Conservation (phyloP, 1,140 invertebrate species). For the Pogonognathellus flavescens region DNA sequence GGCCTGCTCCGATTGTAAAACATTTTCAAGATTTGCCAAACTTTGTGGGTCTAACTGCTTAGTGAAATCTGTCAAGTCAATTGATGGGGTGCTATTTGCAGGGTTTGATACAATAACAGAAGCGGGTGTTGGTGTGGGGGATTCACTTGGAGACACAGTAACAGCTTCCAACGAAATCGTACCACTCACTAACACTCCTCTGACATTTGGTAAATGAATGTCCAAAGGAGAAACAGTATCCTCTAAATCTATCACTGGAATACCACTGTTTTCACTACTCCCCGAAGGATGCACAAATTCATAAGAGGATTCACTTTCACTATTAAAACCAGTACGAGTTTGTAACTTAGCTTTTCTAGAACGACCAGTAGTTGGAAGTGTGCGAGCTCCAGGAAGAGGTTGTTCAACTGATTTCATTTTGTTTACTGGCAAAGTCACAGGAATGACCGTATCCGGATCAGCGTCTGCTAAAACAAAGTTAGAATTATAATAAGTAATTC, state of each 20-base stretch:
- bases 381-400: conserved; percentile 50
- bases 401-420: conserved; percentile 38
- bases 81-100: neutral
- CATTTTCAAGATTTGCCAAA: conserved; percentile 62
- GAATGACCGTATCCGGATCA: conserved; percentile 54
- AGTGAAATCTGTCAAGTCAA: conserved; percentile 50
- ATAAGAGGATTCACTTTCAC: conserved; percentile 18
- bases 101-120: conserved; percentile 44
- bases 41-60: conserved; percentile 55
- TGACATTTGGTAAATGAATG: conserved; percentile 1
- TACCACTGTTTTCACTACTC: neutral
- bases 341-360: conserved; percentile 53
- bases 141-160: neutral
- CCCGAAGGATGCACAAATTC: conserved; percentile 30
- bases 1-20: conserved; percentile 58
- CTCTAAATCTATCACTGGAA: conserved; percentile 16
- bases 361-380: conserved; percentile 9
- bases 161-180: neutral
- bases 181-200: conserved; percentile 33
- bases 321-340: neutral
- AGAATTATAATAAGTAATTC: too few species aligned
- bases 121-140: neutral
- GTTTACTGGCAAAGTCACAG: conserved; percentile 56
- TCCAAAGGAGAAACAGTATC: conserved; percentile 24
- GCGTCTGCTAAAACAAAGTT: conserved; percentile 16